Evolutionary conservation across 2,888 invertebrate genomes (phyloP).

Genomic region (Drosophila kambysellisi): DNA sequence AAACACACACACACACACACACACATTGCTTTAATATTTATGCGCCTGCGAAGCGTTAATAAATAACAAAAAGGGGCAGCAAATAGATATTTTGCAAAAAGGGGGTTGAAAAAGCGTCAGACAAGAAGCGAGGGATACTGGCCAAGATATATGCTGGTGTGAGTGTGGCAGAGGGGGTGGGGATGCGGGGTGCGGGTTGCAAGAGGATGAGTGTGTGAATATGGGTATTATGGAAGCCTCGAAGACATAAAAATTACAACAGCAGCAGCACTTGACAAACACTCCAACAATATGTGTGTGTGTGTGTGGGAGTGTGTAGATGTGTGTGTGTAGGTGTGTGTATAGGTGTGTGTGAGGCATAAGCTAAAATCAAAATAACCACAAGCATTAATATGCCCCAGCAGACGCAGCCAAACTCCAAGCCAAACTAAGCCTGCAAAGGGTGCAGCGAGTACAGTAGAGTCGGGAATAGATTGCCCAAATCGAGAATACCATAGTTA

Average conservation of each 20-base stretch:
- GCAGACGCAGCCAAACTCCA: constrained; percentile 21
- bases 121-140: constrained; percentile 11
- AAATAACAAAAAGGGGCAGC: constrained; percentile 30
- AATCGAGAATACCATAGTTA: neutral
- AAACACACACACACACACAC: constrained; percentile 1
- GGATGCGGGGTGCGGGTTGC: neutral
- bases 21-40: constrained; percentile 25
- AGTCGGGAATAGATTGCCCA: neutral
- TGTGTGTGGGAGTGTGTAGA: neutral
- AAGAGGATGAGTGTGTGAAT: neutral
- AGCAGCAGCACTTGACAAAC: constrained; percentile 35
- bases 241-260: constrained; percentile 58
- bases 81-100: constrained; percentile 17
- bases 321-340: constrained; percentile 1
- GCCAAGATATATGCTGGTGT: neutral
- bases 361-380: constrained; percentile 63
- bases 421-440: neutral
- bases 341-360: constrained; percentile 27
- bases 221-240: constrained; percentile 25
- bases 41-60: constrained; percentile 44
- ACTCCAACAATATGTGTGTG: neutral
- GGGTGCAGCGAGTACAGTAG: neutral
- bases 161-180: neutral
- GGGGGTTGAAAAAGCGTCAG: constrained; percentile 50
- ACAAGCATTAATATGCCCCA: constrained; percentile 49